phyloP scores from a whole-genome alignment of 2,113 vertebrate genomes.

The Progne subis region DNA sequence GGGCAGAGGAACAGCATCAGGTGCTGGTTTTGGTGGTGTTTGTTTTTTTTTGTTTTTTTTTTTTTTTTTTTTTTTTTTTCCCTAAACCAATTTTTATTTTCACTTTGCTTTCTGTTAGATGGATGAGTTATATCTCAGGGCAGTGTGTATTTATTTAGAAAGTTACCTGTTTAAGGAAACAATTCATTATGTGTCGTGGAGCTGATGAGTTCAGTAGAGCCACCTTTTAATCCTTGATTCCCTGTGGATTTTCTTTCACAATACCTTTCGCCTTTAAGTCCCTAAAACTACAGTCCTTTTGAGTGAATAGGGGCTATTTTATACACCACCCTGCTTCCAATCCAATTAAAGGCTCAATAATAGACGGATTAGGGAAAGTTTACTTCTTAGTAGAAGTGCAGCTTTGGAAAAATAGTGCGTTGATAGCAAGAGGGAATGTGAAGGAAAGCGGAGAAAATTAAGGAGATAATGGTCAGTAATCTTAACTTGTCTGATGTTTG shows the following conservation, averaged over 20 bases:
- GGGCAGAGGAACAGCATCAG: not conserved
- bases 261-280: conserved; percentile 81
- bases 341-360: conserved; percentile 97
- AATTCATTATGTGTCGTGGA: conserved; percentile 81
- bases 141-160: conserved; percentile 73
- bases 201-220: conserved; percentile 84
- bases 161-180: conserved; percentile 84
- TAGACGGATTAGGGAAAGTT: conserved; percentile 98
- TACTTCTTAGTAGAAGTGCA: conserved; percentile 88
- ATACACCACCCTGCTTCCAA: conserved; percentile 91
- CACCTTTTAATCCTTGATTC: conserved; percentile 84
- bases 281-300: conserved; percentile 83
- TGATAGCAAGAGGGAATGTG: conserved; percentile 85
- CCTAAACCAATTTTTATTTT: conserved; percentile 50
- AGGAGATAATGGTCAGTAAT: conserved; percentile 88
- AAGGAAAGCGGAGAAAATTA: conserved; percentile 92
- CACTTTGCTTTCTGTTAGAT: conserved; percentile 37
- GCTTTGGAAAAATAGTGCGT: conserved; percentile 83
- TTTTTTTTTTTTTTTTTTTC: not conserved
- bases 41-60: not conserved
- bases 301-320: conserved; percentile 89
- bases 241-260: conserved; percentile 82
- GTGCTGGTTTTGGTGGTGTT: too few relatives aligned
- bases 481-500: conserved; percentile 93
- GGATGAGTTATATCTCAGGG: conserved; percentile 30